Base-by-base conservation (phyloP, 2,113 vertebrate species). In the Proteles cristata region DNA sequence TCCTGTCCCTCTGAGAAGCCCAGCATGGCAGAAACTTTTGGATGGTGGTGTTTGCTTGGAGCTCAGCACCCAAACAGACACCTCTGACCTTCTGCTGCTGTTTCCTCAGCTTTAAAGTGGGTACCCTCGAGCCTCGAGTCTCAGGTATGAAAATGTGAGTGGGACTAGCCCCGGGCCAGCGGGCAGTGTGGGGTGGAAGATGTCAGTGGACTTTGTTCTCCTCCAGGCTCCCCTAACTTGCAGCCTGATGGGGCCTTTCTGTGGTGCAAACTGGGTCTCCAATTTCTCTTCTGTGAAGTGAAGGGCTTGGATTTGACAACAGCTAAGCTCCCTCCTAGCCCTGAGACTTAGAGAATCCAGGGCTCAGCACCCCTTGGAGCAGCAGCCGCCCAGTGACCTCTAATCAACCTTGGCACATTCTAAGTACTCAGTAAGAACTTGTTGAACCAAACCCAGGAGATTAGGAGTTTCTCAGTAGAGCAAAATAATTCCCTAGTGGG, bases 321-420 rank as follows among this genome's bases (percentile, higher is more conserved):
- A 2, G 1, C 50, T 92, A 69, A 97, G 65, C 71, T 76, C 35
- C 77, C 53, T 85, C 31, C 68, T 26, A n/a, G 83, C 48, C 50
- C 96, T 53, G 15, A 77, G 87, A 82, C 76, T 28, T 65, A 21
- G 81, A 26, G 53, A 76, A 90, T 71, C 73, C 48, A 92, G 66
- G 68, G 31, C 88, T 94, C 71, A 76, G 73, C 55, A 88, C 86
- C 45, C n/a, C 48, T 55, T 92, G 65, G 31, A 82, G 74, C 83
- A 53, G 74, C 48, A 21, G 26, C 84, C 19, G 1, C 73, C 65
- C 43, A 4, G 93, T 92, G 97, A 98, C 98, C 96, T 96, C 95
- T 90, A 96, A 45, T 96, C 96, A 90, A 97, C 96, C 97, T 98
- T 98, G 96, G 95, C 90, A 77, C 71, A 61, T 81, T 84, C 31